phyloP scores from a whole-genome alignment of 2,888 invertebrate species.

The Nomada lathburiana region DNA sequence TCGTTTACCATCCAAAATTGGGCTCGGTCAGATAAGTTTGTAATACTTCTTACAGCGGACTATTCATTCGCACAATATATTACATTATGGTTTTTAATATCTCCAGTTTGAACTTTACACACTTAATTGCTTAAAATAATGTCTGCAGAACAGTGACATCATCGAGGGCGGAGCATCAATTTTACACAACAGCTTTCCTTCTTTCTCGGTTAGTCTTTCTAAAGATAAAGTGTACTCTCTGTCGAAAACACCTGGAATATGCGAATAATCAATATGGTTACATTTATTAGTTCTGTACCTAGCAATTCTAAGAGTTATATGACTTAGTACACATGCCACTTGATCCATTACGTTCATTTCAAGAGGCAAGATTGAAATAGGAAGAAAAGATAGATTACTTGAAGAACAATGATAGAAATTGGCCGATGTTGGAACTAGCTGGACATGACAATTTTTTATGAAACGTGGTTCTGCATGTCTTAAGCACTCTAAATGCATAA shows the following conservation, averaged over 20 bases:
- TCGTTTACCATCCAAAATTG: slow-evolving; percentile 27
- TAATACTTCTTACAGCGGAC: slow-evolving; percentile 33
- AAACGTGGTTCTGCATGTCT: no score
- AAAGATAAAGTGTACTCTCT: slow-evolving; percentile 94
- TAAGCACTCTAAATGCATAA: no score
- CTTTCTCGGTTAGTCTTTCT: slow-evolving; percentile 89
- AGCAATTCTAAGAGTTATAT: neutral
- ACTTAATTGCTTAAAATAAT: slow-evolving; percentile 91
- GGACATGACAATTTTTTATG: no score
- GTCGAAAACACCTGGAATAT: slow-evolving; percentile 91
- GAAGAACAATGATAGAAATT: no score
- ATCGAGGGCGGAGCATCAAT: slow-evolving; percentile 93
- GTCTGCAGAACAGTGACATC: slow-evolving; percentile 93
- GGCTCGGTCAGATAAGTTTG: slow-evolving; percentile 36
- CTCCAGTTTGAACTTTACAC: slow-evolving; percentile 78
- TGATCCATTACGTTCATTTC: no score
- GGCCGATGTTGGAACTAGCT: no score
- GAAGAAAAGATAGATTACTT: no score
- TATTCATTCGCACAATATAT: slow-evolving; percentile 58
- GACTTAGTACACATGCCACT: neutral
- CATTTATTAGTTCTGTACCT: neutral
- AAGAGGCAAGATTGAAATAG: no score
- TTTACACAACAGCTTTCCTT: slow-evolving; percentile 89
- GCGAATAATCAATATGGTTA: neutral
- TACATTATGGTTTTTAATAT: slow-evolving; percentile 37